phyloP scores from a whole-genome alignment of 1,140 invertebrate species.

The Goniozus legneri region DNA sequence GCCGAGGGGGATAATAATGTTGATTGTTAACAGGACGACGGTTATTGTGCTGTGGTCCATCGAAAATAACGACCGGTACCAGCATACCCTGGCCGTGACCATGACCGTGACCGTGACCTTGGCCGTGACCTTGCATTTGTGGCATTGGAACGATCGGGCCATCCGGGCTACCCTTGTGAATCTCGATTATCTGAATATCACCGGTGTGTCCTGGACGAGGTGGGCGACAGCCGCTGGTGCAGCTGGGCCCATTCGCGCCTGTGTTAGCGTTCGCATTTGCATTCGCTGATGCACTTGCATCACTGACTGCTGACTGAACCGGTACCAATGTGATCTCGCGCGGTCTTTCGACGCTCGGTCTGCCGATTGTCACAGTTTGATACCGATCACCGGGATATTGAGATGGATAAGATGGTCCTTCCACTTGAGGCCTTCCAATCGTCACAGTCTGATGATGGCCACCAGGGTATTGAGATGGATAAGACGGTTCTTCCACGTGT shows the following conservation, averaged over 20 bases:
- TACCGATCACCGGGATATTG: too few species aligned
- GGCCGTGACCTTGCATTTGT: background rate
- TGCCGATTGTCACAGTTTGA: too few species aligned
- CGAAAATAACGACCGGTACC: conserved; percentile 22
- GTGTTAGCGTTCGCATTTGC: conserved; percentile 15
- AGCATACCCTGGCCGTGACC: conserved; percentile 1
- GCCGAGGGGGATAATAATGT: background rate
- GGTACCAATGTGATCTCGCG: too few species aligned
- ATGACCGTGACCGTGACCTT: conserved; percentile 2
- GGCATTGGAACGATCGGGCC: too few species aligned
- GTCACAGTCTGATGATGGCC: too few species aligned
- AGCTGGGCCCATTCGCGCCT: conserved; percentile 6
- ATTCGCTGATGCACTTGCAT: background rate
- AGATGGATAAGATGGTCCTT: too few species aligned
- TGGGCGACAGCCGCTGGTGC: too few species aligned
- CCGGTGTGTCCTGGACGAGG: too few species aligned
- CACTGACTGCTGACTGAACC: background rate
- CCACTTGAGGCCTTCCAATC: too few species aligned
- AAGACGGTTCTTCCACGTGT: too few species aligned
- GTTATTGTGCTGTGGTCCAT: conserved; percentile 5
- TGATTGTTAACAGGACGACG: background rate
- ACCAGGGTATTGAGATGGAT: too few species aligned
- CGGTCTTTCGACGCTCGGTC: too few species aligned
- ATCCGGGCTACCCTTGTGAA: background rate
- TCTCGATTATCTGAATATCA: background rate